These are phyloP conservation scores for Pegoplata infirma DNA, from an alignment of 2,888 invertebrate genomes.

Conservation along the genomic window DNA sequence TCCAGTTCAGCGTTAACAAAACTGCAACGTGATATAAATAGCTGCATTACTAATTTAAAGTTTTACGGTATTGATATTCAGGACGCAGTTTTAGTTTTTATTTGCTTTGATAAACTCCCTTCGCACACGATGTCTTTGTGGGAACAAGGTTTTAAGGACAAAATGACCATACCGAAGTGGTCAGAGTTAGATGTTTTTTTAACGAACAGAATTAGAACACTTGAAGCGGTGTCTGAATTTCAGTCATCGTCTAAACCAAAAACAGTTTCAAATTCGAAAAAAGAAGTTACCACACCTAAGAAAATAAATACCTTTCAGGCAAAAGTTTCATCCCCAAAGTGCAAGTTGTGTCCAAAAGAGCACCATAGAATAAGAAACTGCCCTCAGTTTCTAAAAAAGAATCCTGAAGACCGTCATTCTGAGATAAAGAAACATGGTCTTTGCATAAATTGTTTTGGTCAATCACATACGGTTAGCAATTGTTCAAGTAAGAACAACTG, in stretches of 20 bases:
- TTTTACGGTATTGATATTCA: conserved; percentile 5
- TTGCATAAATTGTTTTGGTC: conserved; percentile 22
- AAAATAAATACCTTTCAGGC: conserved; percentile 12
- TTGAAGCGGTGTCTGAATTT: conserved; percentile 30
- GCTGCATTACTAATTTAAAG: not conserved
- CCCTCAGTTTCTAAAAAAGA: conserved; percentile 16
- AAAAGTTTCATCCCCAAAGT: not conserved
- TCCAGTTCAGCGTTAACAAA: not conserved
- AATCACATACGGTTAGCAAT: not conserved
- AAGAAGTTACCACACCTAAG: not conserved
- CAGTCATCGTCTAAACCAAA: not conserved
- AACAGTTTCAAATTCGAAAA: not conserved
- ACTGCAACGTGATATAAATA: not conserved
- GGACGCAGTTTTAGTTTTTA: conserved; percentile 30
- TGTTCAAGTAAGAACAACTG: too few relatives aligned
- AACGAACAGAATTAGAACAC: conserved; percentile 7
- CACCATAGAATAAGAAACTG: conserved; percentile 11
- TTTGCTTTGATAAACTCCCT: conserved; percentile 9
- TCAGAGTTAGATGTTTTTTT: conserved; percentile 13
- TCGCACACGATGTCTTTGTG: conserved; percentile 16
- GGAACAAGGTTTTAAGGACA: conserved; percentile 15
- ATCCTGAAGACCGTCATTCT: not conserved
- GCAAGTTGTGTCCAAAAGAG: not conserved
- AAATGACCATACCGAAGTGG: conserved; percentile 16
- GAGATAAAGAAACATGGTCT: conserved; percentile 4